Base-by-base conservation (phyloP, 1,140 invertebrate genomes). In the Drosophila neocordata region DNA sequence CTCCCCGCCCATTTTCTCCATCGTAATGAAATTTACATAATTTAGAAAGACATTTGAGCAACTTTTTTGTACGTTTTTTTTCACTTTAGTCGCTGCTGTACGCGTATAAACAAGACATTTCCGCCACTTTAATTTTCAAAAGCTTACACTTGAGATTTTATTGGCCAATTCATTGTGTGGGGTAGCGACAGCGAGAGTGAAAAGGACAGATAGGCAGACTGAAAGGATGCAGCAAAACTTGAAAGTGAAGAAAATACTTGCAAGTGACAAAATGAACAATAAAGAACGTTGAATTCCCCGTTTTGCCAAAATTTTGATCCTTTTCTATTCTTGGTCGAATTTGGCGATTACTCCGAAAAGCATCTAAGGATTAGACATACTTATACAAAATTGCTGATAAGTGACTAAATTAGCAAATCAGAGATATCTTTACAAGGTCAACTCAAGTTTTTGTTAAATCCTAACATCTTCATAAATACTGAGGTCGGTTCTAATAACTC, bases 81-180 rank as follows among this genome's bases (percentile, higher is more conserved):
- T 48, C 41, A 48, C 41, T 48, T 48, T 66, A 31, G 27, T 63
- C 37, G 72, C 51, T 56, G 73, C 73, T 66, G 75, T 57, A 73
- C 84, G 79, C 83, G 79, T 83, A 88, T 89, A 88, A 89, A 89
- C 79, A 88, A 88, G 83, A 88, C 83, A 87, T 87, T 87, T 87
- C 83, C 83, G 83, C 83, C 83, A 88, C 83, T 87, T 87, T 87
- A 87, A 87, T 87, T 87, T 87, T 88, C 75, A 87, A 88, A 88
- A 88, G 83, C 83, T 88, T 89, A 89, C 76, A 89, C 83, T 88
- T 89, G 84, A 88, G 83, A 88, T 88, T 88, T 88, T 88, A 88
- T 88, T 88, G 83, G 84, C 84, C 83, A 88, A 88, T 88, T 88
- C 84, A 88, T 88, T 88, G 83, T 89, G 83, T 48, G 15, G 79